These are phyloP conservation scores for Caenorhabditis inopinata DNA, from an alignment of 1,140 invertebrate species.

Conservation along the genomic window DNA sequence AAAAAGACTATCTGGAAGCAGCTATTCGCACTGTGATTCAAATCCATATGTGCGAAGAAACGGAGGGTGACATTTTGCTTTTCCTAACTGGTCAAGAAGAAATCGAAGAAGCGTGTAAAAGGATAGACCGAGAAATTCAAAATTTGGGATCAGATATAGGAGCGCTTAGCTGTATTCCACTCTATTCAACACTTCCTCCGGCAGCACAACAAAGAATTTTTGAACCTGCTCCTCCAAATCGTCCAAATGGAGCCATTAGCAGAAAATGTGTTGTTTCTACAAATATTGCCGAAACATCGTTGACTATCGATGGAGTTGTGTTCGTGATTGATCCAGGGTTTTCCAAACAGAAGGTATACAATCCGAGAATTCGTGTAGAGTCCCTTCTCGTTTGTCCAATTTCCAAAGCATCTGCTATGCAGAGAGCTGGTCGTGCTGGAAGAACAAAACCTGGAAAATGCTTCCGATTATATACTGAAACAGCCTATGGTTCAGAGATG, in stretches of 20 bases:
- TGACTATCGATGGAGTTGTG: conserved; percentile 99
- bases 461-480: conserved; percentile 96
- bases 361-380: conserved; percentile 93
- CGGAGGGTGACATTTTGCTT: conserved; percentile 84
- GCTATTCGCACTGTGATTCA: conserved; percentile 97
- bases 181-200: conserved; percentile 96
- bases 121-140: conserved; percentile 93
- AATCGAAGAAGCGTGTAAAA: conserved; percentile 98
- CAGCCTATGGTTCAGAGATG: conserved; percentile 98
- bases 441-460: conserved; percentile 95
- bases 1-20: conserved; percentile 95
- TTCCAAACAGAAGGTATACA: conserved; percentile 96
- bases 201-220: conserved; percentile 96
- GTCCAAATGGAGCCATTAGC: conserved; percentile 89
- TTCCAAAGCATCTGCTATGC: conserved; percentile 98
- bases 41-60: conserved; percentile 98
- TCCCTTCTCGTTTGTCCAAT: conserved; percentile 95
- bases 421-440: conserved; percentile 90
- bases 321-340: conserved; percentile 99
- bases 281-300: conserved; percentile 97
- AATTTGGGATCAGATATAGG: conserved; percentile 93
- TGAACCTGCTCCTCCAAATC: conserved; percentile 83
- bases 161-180: conserved; percentile 94
- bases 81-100: conserved; percentile 94
- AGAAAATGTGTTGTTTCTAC: conserved; percentile 85